Evolutionary conservation across 2,797 vertebrate genomes (phyloP).

Genomic region (Pteropus rufus): DNA sequence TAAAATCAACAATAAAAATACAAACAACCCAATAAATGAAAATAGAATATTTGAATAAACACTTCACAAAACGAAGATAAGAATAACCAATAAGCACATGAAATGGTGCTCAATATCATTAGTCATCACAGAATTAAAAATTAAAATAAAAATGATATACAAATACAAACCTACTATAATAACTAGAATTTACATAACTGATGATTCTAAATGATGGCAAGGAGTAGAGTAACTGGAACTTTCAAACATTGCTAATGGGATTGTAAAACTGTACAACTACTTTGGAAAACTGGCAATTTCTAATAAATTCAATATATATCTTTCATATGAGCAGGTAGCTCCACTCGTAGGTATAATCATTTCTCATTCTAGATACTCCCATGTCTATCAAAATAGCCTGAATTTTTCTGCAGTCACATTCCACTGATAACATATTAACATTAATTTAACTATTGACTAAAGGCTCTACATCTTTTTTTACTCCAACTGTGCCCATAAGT

Average conservation of each 20-base stretch:
- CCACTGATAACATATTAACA: not conserved
- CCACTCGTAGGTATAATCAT: not conserved
- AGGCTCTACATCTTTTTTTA: not conserved
- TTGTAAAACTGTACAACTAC: not conserved
- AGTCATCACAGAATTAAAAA: not conserved
- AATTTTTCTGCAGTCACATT: not conserved
- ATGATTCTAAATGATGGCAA: not conserved
- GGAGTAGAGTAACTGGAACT: not conserved
- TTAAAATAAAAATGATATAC: constrained; percentile 1
- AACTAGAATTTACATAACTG: not conserved
- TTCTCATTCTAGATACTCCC: not conserved
- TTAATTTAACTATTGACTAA: not conserved
- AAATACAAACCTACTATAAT: not conserved
- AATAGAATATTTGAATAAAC: not conserved
- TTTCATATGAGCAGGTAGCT: not conserved
- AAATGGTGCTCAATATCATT: not conserved
- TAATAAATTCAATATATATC: not conserved
- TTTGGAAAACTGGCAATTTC: not conserved
- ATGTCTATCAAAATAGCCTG: not conserved
- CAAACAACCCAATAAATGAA: not conserved
- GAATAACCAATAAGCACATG: not conserved
- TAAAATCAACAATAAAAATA: not conserved
- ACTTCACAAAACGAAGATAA: not conserved
- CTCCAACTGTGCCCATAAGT: not conserved
- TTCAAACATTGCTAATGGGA: not conserved